Base-by-base conservation (phyloP, 2,797 vertebrate species). In the Champsocephalus esox region DNA sequence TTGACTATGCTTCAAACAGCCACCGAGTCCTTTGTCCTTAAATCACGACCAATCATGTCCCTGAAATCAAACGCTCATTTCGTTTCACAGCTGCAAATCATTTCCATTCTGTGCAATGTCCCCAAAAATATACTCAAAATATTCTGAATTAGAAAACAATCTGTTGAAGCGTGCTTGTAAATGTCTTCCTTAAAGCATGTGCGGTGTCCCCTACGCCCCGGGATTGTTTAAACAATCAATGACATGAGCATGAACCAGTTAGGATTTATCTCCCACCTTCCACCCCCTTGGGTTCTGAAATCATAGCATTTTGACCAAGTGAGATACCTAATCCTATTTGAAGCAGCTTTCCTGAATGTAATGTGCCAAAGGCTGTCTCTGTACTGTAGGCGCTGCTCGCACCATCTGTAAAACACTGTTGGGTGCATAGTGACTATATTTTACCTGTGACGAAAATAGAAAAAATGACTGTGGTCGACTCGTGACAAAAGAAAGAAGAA, bases 241-340 rank as follows among this genome's bases (percentile, higher is more conserved):
- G 52, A 77, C 65, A 54, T 16, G 28, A 84, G 45, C 58, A 14
- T 43, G 34, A 56, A 63, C 19, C 48, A 48, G 61, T 49, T 52
- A 71, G 16, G 66, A 69, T 75, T 74, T 52, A 68, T 81, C 49
- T 54, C 11, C 28, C 57, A 41, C 24, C 58, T 75, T 41, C 68
- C 44, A 28, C 45, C 14, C 62, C 80, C 21, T 34, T 7, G 6
- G 58, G 68, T 43, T 11, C 14, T 17, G 45, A 80, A 61, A 81
- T 69, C 62, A 52, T 51, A 61, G 50, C 77, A 58, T 83, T 79
- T 73, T 83, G 56, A 56, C 63, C 49, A 34, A 54, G 24, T 57
- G 45, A 76, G 56, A 70, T 45, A 4, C 32, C 4, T 81, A 82
- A 83, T 88, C 61, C 57, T 54, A 58, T 84, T 83, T 81, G 61